A percentile compares a stretch with the other conserved stretches of the same genome.
Conservation (phyloP, 2,797 vertebrate genomes). For the Hydrolagus colliei region DNA sequence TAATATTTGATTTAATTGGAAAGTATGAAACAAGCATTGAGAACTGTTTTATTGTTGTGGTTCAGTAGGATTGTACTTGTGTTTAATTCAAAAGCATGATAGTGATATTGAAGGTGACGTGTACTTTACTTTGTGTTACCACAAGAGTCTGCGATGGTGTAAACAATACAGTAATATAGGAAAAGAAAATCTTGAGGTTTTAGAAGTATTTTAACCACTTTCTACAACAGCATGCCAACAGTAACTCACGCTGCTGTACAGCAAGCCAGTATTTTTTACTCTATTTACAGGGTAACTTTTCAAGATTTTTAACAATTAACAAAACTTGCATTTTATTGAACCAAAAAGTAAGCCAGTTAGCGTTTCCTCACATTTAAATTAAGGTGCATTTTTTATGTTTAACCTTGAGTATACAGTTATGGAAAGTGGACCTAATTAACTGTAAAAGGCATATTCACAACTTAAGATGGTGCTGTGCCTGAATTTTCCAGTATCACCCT, state of each 20-base stretch:
- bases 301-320: conserved; percentile 26
- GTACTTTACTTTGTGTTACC: conserved; percentile 20
- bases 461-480: background rate
- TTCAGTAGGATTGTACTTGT: conserved; percentile 27
- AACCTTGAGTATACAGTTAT: background rate
- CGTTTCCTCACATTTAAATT: conserved; percentile 9
- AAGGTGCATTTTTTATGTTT: conserved; percentile 14
- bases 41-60: conserved; percentile 23
- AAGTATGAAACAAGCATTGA: conserved; percentile 23
- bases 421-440: background rate
- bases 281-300: conserved; percentile 21
- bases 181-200: conserved; percentile 10
- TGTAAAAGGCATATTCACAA: background rate
- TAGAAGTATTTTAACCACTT: conserved; percentile 23
- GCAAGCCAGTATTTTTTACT: conserved; percentile 1
- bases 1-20: conserved; percentile 32
- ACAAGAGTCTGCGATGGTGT: conserved; percentile 3
- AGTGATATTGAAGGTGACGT: conserved; percentile 30
- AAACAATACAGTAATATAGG: conserved; percentile 11
- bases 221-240: background rate
- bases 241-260: background rate
- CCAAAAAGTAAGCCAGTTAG: background rate
- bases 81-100: conserved; percentile 30
- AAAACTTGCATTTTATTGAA: conserved; percentile 15
- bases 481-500: background rate